A percentile compares a stretch with the other conserved stretches of the same genome.
These are phyloP conservation scores for Schrankia costaestrigalis DNA, from an alignment of 2,888 invertebrate genomes.

Conservation along the genomic window DNA sequence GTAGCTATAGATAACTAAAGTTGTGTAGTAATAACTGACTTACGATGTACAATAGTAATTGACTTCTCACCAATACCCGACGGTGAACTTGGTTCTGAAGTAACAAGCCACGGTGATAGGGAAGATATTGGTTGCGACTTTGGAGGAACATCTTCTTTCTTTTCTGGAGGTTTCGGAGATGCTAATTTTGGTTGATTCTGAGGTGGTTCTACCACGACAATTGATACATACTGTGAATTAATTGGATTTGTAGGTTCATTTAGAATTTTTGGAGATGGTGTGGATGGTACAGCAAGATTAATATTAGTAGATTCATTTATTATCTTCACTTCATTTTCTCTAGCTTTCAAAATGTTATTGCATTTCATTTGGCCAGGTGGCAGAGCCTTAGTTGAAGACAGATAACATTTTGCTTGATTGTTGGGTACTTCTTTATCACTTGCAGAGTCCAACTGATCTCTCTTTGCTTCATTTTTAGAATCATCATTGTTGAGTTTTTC, in stretches of 20 bases:
- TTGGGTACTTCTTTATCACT: slow-evolving; percentile 83
- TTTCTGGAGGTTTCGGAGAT: slow-evolving; percentile 73
- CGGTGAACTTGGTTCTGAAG: slow-evolving; percentile 85
- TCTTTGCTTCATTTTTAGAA: slow-evolving; percentile 83
- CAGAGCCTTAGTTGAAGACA: slow-evolving; percentile 84
- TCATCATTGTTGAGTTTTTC: slow-evolving; percentile 82
- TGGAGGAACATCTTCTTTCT: slow-evolving; percentile 74
- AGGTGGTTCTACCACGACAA: slow-evolving; percentile 74
- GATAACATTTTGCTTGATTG: slow-evolving; percentile 84
- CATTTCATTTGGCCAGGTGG: slow-evolving; percentile 96
- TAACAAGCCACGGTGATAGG: slow-evolving; percentile 91
- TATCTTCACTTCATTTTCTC: slow-evolving; percentile 74
- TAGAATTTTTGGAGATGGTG: slow-evolving; percentile 75
- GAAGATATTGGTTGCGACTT: slow-evolving; percentile 83
- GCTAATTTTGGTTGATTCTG: slow-evolving; percentile 56
- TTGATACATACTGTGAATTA: slow-evolving; percentile 74
- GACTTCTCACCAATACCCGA: slow-evolving; percentile 82
- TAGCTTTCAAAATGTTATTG: slow-evolving; percentile 93
- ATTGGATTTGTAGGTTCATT: slow-evolving; percentile 72
- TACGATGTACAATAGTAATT: slow-evolving; percentile 87
- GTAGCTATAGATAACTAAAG: slow-evolving; percentile 61
- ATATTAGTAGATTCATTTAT: slow-evolving; percentile 70
- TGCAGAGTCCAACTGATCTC: slow-evolving; percentile 69
- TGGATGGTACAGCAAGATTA: slow-evolving; percentile 68
- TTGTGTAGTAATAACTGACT: slow-evolving; percentile 93